phyloP scores from a whole-genome alignment of 2,797 vertebrate species.

The Ficedula albicollis region DNA sequence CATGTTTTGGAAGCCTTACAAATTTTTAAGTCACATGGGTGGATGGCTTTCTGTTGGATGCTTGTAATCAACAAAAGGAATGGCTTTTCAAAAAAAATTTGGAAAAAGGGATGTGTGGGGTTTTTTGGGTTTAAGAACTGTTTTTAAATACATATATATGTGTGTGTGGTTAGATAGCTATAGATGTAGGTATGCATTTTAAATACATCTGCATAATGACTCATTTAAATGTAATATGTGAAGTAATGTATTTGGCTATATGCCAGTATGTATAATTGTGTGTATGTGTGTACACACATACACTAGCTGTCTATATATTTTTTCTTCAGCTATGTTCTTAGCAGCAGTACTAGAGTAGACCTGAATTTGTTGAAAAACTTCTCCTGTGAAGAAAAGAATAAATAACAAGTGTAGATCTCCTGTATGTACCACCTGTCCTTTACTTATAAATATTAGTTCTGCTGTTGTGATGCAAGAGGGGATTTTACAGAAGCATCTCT shows the following conservation, averaged over 20 bases:
- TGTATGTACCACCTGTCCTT: neutral
- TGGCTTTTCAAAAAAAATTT: neutral
- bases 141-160: neutral
- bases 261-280: neutral
- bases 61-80: neutral
- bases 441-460: neutral
- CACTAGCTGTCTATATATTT: neutral
- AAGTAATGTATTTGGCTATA: neutral
- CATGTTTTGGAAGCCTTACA: neutral
- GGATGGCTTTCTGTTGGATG: neutral
- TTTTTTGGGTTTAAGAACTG: neutral
- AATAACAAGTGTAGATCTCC: neutral
- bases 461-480: neutral
- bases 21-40: neutral
- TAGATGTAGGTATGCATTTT: neutral
- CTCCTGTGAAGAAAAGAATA: neutral
- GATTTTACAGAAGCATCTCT: neutral
- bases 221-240: neutral
- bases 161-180: neutral
- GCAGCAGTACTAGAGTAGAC: neutral
- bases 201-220: neutral
- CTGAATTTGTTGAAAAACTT: neutral
- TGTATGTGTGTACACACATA: neutral
- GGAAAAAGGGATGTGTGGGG: accelerated
- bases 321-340: neutral